Evolutionary conservation across 2,888 invertebrate genomes (phyloP), one percentile per base, ranked within the genome.

Genomic region (Dolichomitus sp.): DNA sequence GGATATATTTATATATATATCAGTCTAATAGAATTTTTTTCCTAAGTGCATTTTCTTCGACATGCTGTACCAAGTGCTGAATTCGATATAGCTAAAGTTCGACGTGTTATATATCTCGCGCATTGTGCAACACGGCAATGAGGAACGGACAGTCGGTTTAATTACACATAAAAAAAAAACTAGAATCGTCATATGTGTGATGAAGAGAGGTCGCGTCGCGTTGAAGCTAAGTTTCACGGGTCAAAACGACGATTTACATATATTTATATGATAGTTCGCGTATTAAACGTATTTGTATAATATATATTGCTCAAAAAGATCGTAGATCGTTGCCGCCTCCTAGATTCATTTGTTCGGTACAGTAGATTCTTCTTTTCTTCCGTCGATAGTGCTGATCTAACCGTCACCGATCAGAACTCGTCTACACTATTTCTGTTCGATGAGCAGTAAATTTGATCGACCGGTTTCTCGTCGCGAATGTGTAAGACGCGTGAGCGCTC

Each of bases 41-140:
- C 17, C 66, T 54, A 42, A 52, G 23, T 37, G 66, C 42, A 65
- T 54, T 78, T 27, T 77, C 11, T 42, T 65, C 61, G 76, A 83
- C 68, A 84, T 77, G 66, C 89, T 86, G 74, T 79, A 87, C 88
- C 88, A 87, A 17, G 87, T 88, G 80, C 86, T 88, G 68, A 80
- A 85, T 85, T 89, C 86, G 66, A 88, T 85, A 73, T 81, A 81
- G 81, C 81, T 74, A 70, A 87, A 87, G 27, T 74, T 82, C 57
- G 83, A 69, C 37, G 83, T 85, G 12, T 69, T 78, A 17, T 70
- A 45, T 73, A 84, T 73, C 19, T 83, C 83, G 81, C 80, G 81
- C 83, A 85, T 87, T 69, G 59, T 68, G 52, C n/a, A n/a, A 45
- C 52, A 27, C 59, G 45, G 11, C 17, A 23, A 33, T 40, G 9